Conservation (phyloP, 2,113 vertebrate genomes). For the Gobius niger region DNA sequence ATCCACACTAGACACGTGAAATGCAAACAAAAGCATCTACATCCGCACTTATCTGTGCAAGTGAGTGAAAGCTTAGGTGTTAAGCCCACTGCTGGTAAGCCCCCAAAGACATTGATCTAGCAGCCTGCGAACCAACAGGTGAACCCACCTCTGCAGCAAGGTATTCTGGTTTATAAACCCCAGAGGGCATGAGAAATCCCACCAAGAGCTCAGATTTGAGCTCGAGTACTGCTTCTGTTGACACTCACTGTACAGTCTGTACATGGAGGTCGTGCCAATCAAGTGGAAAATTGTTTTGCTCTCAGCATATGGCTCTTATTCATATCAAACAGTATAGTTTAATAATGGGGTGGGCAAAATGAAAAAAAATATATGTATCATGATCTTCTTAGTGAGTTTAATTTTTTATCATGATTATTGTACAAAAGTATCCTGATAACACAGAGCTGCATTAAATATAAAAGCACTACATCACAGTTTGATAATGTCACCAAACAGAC, state of each 20-base stretch:
- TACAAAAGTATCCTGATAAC: no score
- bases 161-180: constrained; percentile 47
- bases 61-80: constrained; percentile 20
- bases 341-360: constrained; percentile 16
- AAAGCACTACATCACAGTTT: no score
- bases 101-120: neutral
- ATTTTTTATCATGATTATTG: no score
- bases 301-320: constrained; percentile 50
- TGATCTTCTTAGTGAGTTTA: no score
- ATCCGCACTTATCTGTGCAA: neutral
- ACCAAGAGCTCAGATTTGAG: constrained; percentile 18
- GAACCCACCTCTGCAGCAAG: constrained; percentile 32
- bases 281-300: neutral
- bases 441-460: no score
- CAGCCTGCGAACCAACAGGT: constrained; percentile 4
- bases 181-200: constrained; percentile 9
- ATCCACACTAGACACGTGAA: constrained; percentile 31
- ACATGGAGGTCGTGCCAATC: constrained; percentile 12
- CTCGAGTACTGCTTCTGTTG: constrained; percentile 28
- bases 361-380: neutral
- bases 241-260: constrained; percentile 22
- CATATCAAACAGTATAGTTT: constrained; percentile 23
- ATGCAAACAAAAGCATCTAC: constrained; percentile 30
- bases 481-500: no score
- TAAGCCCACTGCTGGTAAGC: constrained; percentile 21